A percentile compares a stretch with the other conserved stretches of the same genome.
phyloP scores from a whole-genome alignment of 2,797 vertebrate genomes.

The Hydrolagus colliei region DNA sequence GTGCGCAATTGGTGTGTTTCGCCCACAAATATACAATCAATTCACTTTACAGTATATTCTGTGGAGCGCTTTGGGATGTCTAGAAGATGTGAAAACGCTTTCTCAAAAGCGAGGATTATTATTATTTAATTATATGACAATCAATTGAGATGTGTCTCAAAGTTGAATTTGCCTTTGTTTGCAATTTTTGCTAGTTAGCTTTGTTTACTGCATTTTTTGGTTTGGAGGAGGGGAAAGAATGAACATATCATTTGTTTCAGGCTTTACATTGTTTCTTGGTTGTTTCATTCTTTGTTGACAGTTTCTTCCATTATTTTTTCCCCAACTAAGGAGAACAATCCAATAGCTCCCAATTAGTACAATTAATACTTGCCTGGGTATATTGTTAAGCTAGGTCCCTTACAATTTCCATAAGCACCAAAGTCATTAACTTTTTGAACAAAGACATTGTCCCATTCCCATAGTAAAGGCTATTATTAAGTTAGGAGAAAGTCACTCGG shows the following conservation, averaged over 20 bases:
- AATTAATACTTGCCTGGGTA: neutral
- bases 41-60: no score
- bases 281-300: neutral
- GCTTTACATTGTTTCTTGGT: neutral
- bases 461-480: no score
- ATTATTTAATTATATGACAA: no score
- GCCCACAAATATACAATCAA: no score
- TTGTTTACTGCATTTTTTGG: neutral
- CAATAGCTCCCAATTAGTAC: neutral
- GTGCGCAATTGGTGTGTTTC: no score
- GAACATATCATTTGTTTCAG: neutral
- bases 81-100: no score
- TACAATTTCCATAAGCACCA: constrained; percentile 48
- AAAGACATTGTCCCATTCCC: neutral
- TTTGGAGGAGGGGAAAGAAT: neutral
- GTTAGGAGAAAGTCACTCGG: neutral
- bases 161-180: no score
- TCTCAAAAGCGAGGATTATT: no score
- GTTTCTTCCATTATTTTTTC: no score
- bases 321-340: neutral
- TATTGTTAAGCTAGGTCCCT: neutral
- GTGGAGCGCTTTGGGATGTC: no score
- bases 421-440: neutral
- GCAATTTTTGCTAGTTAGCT: no score
- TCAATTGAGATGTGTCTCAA: no score